phyloP scores from a whole-genome alignment of 2,888 invertebrate genomes.

The Colletes collaris region DNA sequence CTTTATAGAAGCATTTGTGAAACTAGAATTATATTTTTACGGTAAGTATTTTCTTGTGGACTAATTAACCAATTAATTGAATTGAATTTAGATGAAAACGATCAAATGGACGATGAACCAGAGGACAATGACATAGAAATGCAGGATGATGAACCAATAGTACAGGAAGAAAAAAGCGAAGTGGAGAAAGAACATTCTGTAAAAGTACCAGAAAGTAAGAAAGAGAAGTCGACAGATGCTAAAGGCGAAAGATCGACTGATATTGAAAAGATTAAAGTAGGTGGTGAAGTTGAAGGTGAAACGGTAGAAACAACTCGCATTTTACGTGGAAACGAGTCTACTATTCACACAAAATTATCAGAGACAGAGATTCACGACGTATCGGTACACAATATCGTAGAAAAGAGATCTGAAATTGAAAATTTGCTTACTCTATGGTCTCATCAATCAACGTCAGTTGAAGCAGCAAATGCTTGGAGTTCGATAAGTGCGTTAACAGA shows the following conservation, averaged over 20 bases:
- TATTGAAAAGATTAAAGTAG: constrained; percentile 82
- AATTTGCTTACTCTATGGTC: constrained; percentile 76
- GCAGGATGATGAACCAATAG: constrained; percentile 83
- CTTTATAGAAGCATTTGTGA: too few relatives aligned
- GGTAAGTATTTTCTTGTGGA: neutral
- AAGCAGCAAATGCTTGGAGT: constrained; percentile 86
- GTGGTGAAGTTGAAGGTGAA: constrained; percentile 91
- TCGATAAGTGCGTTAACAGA: constrained; percentile 86
- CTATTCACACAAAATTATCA: constrained; percentile 88
- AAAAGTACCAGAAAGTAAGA: constrained; percentile 82
- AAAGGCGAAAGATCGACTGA: constrained; percentile 78
- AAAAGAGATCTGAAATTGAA: constrained; percentile 74
- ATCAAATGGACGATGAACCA: constrained; percentile 75
- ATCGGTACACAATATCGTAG: constrained; percentile 57
- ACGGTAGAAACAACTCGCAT: constrained; percentile 85
- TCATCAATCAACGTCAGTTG: constrained; percentile 80
- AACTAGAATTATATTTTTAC: too few relatives aligned
- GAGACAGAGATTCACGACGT: constrained; percentile 46
- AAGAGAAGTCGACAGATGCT: constrained; percentile 79
- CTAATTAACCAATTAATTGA: constrained; percentile 70
- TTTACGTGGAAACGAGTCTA: constrained; percentile 88
- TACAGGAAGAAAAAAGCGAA: constrained; percentile 71
- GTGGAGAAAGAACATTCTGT: constrained; percentile 81
- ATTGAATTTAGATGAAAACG: constrained; percentile 84
- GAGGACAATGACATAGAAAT: constrained; percentile 84